These are phyloP conservation scores for Tenodera sinensis DNA, from an alignment of 2,888 invertebrate genomes.

Conservation along the genomic window DNA sequence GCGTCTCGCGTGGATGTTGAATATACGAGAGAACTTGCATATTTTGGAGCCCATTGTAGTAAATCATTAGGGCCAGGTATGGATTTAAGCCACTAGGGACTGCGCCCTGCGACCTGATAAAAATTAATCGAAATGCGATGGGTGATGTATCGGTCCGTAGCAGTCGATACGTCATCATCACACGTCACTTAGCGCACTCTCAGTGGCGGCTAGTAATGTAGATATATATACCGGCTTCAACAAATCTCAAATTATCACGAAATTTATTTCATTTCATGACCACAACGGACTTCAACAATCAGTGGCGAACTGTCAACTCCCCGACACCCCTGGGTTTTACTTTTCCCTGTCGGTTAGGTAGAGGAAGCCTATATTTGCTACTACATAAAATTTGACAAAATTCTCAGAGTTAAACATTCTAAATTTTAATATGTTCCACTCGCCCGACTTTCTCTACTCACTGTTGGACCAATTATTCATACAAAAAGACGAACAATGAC, in stretches of 20 bases:
- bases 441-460: too few species aligned
- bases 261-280: neutral
- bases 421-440: too few species aligned
- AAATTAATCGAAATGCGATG: conserved; percentile 13
- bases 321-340: too few species aligned
- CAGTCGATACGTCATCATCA: conserved; percentile 17
- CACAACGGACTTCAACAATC: neutral
- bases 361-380: too few species aligned
- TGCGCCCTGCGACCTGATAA: neutral
- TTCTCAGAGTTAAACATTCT: too few species aligned
- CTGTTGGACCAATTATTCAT: too few species aligned
- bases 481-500: too few species aligned
- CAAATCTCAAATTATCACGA: neutral
- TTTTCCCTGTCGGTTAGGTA: too few species aligned
- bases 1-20: too few species aligned
- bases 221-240: neutral
- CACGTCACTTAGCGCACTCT: neutral
- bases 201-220: neutral
- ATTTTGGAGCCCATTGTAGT: neutral
- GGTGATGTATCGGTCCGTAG: neutral
- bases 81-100: neutral
- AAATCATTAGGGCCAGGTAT: neutral
- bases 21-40: too few species aligned
- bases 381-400: too few species aligned
- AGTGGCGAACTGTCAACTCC: too few species aligned